Evolutionary conservation across 2,113 vertebrate species (phyloP).

Genomic region (Sinocyclocheilus rhinocerous): DNA sequence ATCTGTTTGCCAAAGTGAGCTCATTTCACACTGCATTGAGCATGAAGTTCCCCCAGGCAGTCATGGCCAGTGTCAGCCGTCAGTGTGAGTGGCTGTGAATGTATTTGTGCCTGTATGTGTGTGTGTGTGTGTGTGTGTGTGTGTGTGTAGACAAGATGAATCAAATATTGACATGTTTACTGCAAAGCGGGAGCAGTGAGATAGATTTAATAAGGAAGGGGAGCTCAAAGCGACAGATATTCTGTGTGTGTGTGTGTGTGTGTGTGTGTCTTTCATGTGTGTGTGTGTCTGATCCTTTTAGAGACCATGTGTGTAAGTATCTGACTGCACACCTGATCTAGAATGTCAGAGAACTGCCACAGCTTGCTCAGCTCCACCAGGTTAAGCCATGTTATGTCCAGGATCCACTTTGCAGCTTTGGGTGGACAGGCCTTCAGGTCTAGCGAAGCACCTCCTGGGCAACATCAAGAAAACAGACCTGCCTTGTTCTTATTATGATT

Average conservation of each 20-base stretch:
- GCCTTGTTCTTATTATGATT: too few species aligned
- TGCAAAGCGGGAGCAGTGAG: conserved; percentile 52
- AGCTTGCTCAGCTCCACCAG: conserved; percentile 94
- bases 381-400: conserved; percentile 97
- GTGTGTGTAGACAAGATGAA: conserved; percentile 35
- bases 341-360: conserved; percentile 87
- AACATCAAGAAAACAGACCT: background rate
- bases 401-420: conserved; percentile 94
- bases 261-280: background rate
- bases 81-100: conserved; percentile 44
- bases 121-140: background rate
- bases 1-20: conserved; percentile 63
- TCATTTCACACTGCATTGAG: conserved; percentile 67
- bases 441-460: conserved; percentile 87
- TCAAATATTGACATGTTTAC: conserved; percentile 66
- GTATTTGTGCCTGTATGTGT: conserved; percentile 34
- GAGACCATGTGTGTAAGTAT: background rate
- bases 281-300: background rate
- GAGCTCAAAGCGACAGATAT: conserved; percentile 18
- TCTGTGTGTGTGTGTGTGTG: conserved; percentile 16
- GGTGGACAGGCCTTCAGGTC: conserved; percentile 92
- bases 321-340: conserved; percentile 79
- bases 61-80: conserved; percentile 58
- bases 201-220: conserved; percentile 46
- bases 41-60: conserved; percentile 50